These are phyloP conservation scores for Drosophila kokeensis DNA, from an alignment of 2,888 invertebrate species.

Conservation along the genomic window DNA sequence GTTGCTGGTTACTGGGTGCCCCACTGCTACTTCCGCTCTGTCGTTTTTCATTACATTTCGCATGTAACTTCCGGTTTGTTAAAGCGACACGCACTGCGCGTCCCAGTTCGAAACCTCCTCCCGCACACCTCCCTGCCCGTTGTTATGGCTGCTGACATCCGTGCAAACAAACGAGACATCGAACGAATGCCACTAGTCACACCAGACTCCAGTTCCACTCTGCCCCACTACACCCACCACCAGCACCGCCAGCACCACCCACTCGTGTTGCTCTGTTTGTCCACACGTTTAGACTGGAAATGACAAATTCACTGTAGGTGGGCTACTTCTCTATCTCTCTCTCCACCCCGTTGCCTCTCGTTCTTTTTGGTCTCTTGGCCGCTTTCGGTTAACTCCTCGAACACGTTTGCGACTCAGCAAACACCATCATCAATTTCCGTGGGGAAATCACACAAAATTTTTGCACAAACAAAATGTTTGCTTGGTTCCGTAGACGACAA, in stretches of 20 bases:
- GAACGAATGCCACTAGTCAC: constrained; percentile 52
- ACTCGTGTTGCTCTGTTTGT: constrained; percentile 57
- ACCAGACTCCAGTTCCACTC: constrained; percentile 41
- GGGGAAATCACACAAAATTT: constrained; percentile 81
- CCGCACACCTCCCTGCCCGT: constrained; percentile 16
- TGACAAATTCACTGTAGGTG: constrained; percentile 81
- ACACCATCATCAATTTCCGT: constrained; percentile 81
- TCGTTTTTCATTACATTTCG: constrained; percentile 79
- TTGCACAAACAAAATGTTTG: constrained; percentile 79
- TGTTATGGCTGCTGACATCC: constrained; percentile 76
- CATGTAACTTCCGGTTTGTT: constrained; percentile 81
- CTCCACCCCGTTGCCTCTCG: neutral
- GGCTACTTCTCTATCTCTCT: constrained; percentile 31
- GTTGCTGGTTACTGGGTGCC: constrained; percentile 33
- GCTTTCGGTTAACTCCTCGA: constrained; percentile 68
- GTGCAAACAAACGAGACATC: constrained; percentile 65
- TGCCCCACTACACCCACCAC: neutral
- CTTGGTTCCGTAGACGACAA: constrained; percentile 30
- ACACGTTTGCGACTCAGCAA: constrained; percentile 79
- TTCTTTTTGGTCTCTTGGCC: constrained; percentile 33
- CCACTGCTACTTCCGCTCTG: constrained; percentile 73
- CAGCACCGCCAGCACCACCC: neutral
- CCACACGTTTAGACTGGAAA: constrained; percentile 79
- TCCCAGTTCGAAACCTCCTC: constrained; percentile 34
- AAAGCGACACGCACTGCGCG: constrained; percentile 76